Evolutionary conservation across 2,888 invertebrate species (phyloP).

Genomic region (Amphipoea lucens): DNA sequence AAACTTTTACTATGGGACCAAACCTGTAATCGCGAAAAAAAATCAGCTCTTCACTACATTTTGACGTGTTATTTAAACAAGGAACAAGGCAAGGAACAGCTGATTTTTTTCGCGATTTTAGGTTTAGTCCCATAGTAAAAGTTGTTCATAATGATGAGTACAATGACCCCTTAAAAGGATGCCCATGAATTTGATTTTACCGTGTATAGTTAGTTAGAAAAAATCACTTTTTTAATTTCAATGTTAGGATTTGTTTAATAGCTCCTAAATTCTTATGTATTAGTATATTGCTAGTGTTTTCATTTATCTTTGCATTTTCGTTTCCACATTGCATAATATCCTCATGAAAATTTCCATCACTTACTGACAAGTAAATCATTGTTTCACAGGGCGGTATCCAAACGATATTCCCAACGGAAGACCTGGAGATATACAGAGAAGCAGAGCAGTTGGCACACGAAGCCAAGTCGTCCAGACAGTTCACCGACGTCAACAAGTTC

Average conservation of each 20-base stretch:
- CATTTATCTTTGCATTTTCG: too few species aligned
- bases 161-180: too few species aligned
- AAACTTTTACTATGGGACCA: too few species aligned
- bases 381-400: conserved; percentile 92
- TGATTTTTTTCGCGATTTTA: too few species aligned
- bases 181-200: too few species aligned
- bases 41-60: too few species aligned
- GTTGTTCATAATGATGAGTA: too few species aligned
- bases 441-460: conserved; percentile 96
- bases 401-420: conserved; percentile 95
- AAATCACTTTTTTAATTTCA: not conserved
- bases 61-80: too few species aligned
- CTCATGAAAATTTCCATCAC: not conserved
- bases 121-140: too few species aligned
- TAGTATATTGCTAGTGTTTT: not conserved
- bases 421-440: conserved; percentile 93
- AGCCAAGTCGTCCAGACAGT: conserved; percentile 96
- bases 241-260: not conserved
- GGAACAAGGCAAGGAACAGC: too few species aligned
- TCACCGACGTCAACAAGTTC: conserved; percentile 97
- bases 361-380: not conserved
- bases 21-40: too few species aligned
- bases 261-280: not conserved
- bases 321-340: not conserved
- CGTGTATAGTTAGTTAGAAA: not conserved